phyloP scores from a whole-genome alignment of 2,888 invertebrate genomes.

The Pyrochroa serraticornis region DNA sequence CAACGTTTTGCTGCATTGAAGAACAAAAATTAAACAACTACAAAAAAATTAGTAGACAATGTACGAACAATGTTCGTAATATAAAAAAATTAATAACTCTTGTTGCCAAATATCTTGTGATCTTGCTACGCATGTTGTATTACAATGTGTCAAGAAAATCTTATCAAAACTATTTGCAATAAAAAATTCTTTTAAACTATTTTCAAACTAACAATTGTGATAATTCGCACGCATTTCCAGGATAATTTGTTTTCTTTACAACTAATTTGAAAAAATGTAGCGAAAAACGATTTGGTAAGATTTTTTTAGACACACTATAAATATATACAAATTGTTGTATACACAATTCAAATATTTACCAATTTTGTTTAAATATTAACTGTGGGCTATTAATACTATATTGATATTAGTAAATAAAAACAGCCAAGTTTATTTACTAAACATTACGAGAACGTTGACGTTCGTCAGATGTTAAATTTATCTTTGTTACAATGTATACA shows the following conservation, averaged over 20 bases:
- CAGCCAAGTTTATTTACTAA: conserved; percentile 31
- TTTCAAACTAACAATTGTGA: too few relatives aligned
- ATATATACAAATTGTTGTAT: too few relatives aligned
- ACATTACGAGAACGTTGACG: conserved; percentile 17
- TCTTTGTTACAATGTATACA: conserved; percentile 4
- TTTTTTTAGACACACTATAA: too few relatives aligned
- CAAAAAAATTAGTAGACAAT: not conserved
- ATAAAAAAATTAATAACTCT: conserved; percentile 27
- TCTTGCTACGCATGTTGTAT: conserved; percentile 7
- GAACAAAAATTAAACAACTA: not conserved
- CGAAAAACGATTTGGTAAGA: too few relatives aligned
- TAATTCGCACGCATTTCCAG: too few relatives aligned
- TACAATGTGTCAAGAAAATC: too few relatives aligned
- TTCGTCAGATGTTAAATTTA: not conserved
- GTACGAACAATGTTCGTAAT: not conserved
- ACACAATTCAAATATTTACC: too few relatives aligned
- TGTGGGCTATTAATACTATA: not conserved
- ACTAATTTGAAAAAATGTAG: too few relatives aligned
- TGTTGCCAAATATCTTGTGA: conserved; percentile 32
- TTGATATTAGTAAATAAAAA: conserved; percentile 25
- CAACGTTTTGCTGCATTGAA: not conserved
- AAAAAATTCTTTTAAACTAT: too few relatives aligned
- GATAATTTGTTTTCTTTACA: too few relatives aligned
- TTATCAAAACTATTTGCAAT: too few relatives aligned
- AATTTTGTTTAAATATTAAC: too few relatives aligned